phyloP scores from a whole-genome alignment of 2,888 invertebrate species.

The Leptarthrus brevirostris region DNA sequence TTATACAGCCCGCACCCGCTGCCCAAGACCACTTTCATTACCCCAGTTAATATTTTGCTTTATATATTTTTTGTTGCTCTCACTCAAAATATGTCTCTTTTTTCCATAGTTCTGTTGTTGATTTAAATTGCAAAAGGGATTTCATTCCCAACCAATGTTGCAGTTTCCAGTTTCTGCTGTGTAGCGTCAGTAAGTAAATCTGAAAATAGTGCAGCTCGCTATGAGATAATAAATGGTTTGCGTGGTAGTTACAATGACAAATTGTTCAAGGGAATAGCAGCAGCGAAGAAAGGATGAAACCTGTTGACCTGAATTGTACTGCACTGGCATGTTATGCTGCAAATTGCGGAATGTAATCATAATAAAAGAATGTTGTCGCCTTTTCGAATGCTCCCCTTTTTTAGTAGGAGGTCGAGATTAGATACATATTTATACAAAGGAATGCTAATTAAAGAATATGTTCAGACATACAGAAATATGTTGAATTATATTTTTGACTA shows the following conservation, averaged over 20 bases:
- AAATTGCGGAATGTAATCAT: background rate
- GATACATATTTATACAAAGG: no score
- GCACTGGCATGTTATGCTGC: background rate
- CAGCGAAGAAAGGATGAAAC: constrained; percentile 17
- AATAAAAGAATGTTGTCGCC: background rate
- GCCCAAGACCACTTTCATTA: background rate
- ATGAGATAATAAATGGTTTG: constrained; percentile 13
- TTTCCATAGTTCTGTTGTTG: background rate
- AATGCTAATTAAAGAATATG: no score
- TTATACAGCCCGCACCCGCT: background rate
- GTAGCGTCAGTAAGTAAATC: constrained; percentile 7
- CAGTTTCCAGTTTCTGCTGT: background rate
- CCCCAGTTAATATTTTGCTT: constrained; percentile 21
- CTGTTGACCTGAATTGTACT: constrained; percentile 29
- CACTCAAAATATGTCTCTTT: background rate
- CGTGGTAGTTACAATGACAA: constrained; percentile 13
- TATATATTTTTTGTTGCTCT: background rate
- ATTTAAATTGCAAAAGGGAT: constrained; percentile 31
- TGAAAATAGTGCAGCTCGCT: constrained; percentile 17
- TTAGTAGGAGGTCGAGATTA: no score
- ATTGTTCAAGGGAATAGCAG: constrained; percentile 18
- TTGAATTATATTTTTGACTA: no score
- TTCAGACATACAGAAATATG: no score
- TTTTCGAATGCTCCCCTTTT: background rate
- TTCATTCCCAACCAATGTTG: background rate